These are phyloP conservation scores for Labrus mixtus DNA, from an alignment of 2,113 vertebrate genomes.

Conservation along the genomic window DNA sequence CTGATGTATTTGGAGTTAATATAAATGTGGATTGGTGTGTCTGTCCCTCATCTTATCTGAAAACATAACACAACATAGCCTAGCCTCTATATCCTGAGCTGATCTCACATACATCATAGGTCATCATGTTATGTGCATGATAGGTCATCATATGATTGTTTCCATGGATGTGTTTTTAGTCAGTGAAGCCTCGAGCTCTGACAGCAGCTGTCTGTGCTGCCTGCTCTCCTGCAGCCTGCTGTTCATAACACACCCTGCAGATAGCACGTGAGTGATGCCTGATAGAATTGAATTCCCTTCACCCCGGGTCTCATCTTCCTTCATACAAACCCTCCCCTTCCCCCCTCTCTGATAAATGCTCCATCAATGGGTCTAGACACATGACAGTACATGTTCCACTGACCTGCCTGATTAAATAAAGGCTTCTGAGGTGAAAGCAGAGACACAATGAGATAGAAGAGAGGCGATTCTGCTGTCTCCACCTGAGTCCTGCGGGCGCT, in stretches of 20 bases:
- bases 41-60: background rate
- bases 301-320: slow-evolving; percentile 33
- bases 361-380: slow-evolving; percentile 41
- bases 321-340: background rate
- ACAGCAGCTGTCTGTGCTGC: background rate
- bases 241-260: slow-evolving; percentile 43
- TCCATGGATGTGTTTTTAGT: slow-evolving; percentile 13
- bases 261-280: slow-evolving; percentile 41
- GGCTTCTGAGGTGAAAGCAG: slow-evolving; percentile 22
- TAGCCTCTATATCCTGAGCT: background rate
- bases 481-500: slow-evolving; percentile 52
- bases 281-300: slow-evolving; percentile 54
- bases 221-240: slow-evolving; percentile 23
- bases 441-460: slow-evolving; percentile 59
- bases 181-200: slow-evolving; percentile 24
- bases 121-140: slow-evolving; percentile 6
- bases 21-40: background rate
- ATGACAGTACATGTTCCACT: slow-evolving; percentile 42
- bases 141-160: slow-evolving; percentile 22
- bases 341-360: slow-evolving; percentile 18
- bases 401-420: slow-evolving; percentile 66
- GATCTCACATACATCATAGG: background rate
- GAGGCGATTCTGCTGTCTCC: slow-evolving; percentile 17
- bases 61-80: background rate
- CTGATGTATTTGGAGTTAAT: background rate